A percentile compares a stretch with the other conserved stretches of the same genome.
phyloP scores from a whole-genome alignment of 2,888 invertebrate genomes.

The Brachycybe producta region DNA sequence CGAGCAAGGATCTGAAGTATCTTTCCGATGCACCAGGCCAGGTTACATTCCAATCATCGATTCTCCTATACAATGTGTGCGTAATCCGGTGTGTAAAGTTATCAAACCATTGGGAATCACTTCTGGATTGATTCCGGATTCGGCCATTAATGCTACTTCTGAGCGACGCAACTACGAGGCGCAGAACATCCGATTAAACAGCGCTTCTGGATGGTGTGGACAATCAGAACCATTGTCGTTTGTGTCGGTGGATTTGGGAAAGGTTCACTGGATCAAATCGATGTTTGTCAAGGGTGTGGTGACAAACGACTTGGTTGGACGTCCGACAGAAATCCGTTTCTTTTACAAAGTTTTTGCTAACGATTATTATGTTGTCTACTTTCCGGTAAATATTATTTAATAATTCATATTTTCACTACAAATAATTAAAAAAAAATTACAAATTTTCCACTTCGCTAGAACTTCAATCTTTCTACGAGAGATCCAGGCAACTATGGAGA shows the following conservation, averaged over 20 bases:
- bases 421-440: not conserved
- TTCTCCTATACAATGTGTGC: slow-evolving; percentile 73
- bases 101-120: slow-evolving; percentile 80
- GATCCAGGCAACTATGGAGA: slow-evolving; percentile 96
- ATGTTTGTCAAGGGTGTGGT: slow-evolving; percentile 88
- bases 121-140: slow-evolving; percentile 83
- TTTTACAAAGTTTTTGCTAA: slow-evolving; percentile 90
- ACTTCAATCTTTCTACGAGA: slow-evolving; percentile 84
- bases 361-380: slow-evolving; percentile 92
- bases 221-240: slow-evolving; percentile 85
- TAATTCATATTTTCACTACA: not conserved
- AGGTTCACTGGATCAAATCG: slow-evolving; percentile 82
- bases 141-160: slow-evolving; percentile 88
- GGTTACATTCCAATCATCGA: slow-evolving; percentile 88
- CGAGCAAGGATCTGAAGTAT: slow-evolving; percentile 67
- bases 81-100: slow-evolving; percentile 77
- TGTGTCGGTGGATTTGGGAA: slow-evolving; percentile 85
- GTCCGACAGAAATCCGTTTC: slow-evolving; percentile 90
- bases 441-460: slow-evolving; percentile 33
- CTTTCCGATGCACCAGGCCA: slow-evolving; percentile 76
- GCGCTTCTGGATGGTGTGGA: slow-evolving; percentile 93
- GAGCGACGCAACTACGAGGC: slow-evolving; percentile 44
- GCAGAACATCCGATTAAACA: slow-evolving; percentile 70
- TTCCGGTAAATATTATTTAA: slow-evolving; percentile 46
- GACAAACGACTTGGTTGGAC: slow-evolving; percentile 84